Conservation (phyloP, 1,140 invertebrate species). For the Harlomillsia oculata region DNA sequence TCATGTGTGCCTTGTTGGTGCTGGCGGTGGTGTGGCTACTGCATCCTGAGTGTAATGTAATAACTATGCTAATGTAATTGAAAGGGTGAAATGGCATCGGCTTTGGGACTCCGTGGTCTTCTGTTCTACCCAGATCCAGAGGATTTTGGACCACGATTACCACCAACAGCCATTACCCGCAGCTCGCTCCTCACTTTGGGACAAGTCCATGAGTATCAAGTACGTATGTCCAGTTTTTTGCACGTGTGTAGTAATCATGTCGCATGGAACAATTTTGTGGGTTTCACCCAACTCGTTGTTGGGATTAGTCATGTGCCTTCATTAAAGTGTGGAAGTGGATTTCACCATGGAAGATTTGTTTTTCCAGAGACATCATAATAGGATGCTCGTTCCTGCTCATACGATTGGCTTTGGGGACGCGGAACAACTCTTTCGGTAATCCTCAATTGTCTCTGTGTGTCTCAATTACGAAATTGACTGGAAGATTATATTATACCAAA, state of each 20-base stretch:
- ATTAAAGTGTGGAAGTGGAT: too few relatives aligned
- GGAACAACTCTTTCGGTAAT: slow-evolving; percentile 31
- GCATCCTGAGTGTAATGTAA: too few relatives aligned
- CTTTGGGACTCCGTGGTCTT: slow-evolving; percentile 23
- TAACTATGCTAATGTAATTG: too few relatives aligned
- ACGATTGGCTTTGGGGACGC: slow-evolving; percentile 28
- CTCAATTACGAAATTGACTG: not conserved
- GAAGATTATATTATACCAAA: not conserved
- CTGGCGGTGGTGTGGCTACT: too few relatives aligned
- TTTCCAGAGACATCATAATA: slow-evolving; percentile 23
- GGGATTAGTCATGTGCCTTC: too few relatives aligned
- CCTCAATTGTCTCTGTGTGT: not conserved
- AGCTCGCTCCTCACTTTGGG: slow-evolving; percentile 20
- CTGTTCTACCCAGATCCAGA: slow-evolving; percentile 32
- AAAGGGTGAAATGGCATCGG: slow-evolving; percentile 15
- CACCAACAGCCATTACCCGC: slow-evolving; percentile 16
- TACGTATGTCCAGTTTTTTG: not conserved
- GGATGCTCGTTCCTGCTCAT: slow-evolving; percentile 19
- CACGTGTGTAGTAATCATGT: too few relatives aligned
- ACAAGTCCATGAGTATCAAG: slow-evolving; percentile 32
- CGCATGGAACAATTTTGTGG: too few relatives aligned
- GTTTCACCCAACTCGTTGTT: too few relatives aligned
- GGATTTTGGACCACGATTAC: slow-evolving; percentile 30
- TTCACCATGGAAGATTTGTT: too few relatives aligned
- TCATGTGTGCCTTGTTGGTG: too few relatives aligned